A percentile compares a stretch with the other conserved stretches of the same genome.
Evolutionary conservation across 2,113 vertebrate genomes (phyloP).

Genomic region (Morone saxatilis): DNA sequence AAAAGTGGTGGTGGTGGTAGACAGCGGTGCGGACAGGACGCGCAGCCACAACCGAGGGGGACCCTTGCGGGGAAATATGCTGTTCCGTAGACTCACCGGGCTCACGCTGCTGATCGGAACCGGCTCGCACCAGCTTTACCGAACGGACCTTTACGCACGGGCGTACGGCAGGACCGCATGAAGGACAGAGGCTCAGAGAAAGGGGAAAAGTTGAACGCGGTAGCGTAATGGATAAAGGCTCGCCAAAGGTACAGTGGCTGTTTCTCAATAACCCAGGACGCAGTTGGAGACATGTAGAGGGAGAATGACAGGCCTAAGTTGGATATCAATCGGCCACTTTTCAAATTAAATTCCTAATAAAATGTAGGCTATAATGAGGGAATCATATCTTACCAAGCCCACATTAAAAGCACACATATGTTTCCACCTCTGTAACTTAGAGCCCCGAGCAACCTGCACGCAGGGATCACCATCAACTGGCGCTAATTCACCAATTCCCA

Average conservation of each 20-base stretch:
- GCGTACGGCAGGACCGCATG: slow-evolving; percentile 64
- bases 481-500: neutral
- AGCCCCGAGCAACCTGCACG: too few species aligned
- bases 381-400: neutral
- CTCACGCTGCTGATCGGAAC: slow-evolving; percentile 54
- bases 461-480: too few species aligned
- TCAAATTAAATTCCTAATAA: neutral
- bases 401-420: neutral
- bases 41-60: slow-evolving; percentile 30
- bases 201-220: slow-evolving; percentile 69
- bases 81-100: slow-evolving; percentile 52
- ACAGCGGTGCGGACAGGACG: slow-evolving; percentile 42
- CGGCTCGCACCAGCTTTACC: slow-evolving; percentile 47
- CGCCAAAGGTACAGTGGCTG: slow-evolving; percentile 76
- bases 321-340: neutral
- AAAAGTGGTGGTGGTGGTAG: slow-evolving; percentile 39
- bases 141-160: slow-evolving; percentile 71
- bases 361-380: neutral
- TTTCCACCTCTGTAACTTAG: neutral
- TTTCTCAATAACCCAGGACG: neutral
- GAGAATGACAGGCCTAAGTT: neutral
- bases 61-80: slow-evolving; percentile 63
- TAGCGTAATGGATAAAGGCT: slow-evolving; percentile 64
- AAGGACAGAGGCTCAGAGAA: slow-evolving; percentile 68
- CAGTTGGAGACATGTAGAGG: neutral